Base-by-base conservation (phyloP, 2,888 invertebrate genomes). In the Apomyelois bistriatella region DNA sequence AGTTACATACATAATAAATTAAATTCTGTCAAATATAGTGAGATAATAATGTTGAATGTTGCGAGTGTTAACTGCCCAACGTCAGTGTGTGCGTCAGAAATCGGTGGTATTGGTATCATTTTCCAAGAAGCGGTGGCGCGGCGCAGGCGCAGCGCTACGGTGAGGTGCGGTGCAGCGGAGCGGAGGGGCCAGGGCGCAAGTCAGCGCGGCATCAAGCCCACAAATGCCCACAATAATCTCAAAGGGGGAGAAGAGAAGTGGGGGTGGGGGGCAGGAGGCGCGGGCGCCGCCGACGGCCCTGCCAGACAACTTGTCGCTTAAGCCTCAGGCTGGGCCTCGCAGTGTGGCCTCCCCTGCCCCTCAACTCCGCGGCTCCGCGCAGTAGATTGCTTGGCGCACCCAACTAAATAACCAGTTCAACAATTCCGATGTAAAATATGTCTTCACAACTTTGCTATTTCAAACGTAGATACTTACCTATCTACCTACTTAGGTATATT, bases 271-370 rank as follows among this genome's bases (percentile, higher is more conserved):
- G n/a, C n/a, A n/a, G 62, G 53, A 61, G 58, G 70, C 61, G 68
- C 67, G 58, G 62, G 57, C 62, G 61, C 62, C 62, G 68, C 66
- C 72, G 73, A 75, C 74, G 71, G 76, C 77, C 79, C 74, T 73
- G 81, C 86, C 85, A 90, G 90, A 90, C 90, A 88, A 88, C 79
- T 85, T 84, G 89, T 87, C 89, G 88, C 87, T 85, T n/a, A 79
- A 68, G 72, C 74, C 73, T 70, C 68, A 71, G 69, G 67, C 66
- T 66, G 72, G 69, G 67, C 66, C 67, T 71, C 62, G 59, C 65
- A 61, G 55, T 56, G 10, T 55, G 63, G 58, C 55, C 57, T 58
- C 43, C 62, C 58, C 66, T 62, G 51, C 71, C 65, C 57, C 61
- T 62, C 68, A 55, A 58, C 60, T 58, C 57, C 61, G 62, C 68